Conservation (phyloP, 2,113 vertebrate genomes). For the Hypomesus transpacificus region DNA sequence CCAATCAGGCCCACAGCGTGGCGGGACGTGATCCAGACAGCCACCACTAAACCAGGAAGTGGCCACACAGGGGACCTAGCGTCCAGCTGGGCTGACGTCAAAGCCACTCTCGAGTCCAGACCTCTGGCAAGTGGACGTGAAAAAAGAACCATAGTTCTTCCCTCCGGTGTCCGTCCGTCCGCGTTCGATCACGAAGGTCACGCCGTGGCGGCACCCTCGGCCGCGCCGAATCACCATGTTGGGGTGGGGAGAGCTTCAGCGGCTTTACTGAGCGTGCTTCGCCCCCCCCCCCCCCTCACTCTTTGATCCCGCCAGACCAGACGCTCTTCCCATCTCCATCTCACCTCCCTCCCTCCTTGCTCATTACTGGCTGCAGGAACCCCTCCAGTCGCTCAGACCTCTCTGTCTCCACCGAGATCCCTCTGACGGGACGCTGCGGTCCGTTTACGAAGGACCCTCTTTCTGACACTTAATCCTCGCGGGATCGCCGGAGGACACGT, state of each 20-base stretch:
- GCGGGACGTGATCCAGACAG: conserved; percentile 3
- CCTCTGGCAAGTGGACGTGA: neutral
- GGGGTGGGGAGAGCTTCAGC: conserved; percentile 2
- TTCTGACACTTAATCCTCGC: neutral
- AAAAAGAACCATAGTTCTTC: neutral
- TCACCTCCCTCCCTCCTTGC: conserved; percentile 48
- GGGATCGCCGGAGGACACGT: neutral
- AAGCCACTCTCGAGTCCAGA: neutral
- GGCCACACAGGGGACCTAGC: neutral
- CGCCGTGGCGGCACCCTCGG: neutral
- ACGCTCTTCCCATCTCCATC: conserved; percentile 61
- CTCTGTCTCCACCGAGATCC: conserved; percentile 43
- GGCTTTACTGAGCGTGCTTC: conserved; percentile 37
- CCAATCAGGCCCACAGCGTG: conserved; percentile 17
- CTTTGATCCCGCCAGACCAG: conserved; percentile 59
- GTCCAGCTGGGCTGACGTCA: neutral
- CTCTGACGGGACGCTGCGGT: conserved; percentile 36
- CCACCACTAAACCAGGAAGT: conserved; percentile 17
- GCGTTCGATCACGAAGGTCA: neutral
- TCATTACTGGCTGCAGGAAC: conserved; percentile 63
- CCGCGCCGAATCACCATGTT: conserved; percentile 25
- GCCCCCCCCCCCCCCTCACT: conserved; percentile 38
- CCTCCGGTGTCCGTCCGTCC: neutral
- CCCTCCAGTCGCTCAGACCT: conserved; percentile 38
- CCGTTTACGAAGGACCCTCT: neutral